Conservation (phyloP, 1,140 invertebrate genomes). For the Amyelois transitella region DNA sequence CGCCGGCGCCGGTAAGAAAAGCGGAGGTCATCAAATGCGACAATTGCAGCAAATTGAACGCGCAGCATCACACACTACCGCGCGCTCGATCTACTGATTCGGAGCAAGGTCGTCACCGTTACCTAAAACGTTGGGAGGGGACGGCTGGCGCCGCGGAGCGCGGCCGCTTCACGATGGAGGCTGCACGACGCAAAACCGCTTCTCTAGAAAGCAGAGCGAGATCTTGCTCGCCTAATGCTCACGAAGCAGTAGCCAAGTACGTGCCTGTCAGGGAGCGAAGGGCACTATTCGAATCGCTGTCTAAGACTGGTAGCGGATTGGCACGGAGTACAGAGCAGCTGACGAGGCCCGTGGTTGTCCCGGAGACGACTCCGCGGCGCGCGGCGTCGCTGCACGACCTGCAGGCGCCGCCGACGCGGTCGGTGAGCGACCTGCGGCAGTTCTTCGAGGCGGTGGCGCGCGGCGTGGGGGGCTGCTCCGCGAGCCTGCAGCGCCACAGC, state of each 20-base stretch:
- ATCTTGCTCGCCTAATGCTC: slow-evolving; percentile 61
- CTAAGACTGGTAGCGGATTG: slow-evolving; percentile 44
- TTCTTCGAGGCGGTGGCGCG: slow-evolving; percentile 67
- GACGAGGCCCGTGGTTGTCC: slow-evolving; percentile 31
- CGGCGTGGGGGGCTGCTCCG: slow-evolving; percentile 41
- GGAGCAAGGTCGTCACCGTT: slow-evolving; percentile 54
- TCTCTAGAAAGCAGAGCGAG: slow-evolving; percentile 57
- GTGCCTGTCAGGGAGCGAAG: slow-evolving; percentile 56
- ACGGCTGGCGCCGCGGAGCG: slow-evolving; percentile 49
- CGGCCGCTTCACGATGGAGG: slow-evolving; percentile 52
- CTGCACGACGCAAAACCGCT: slow-evolving; percentile 54
- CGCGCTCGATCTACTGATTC: slow-evolving; percentile 47
- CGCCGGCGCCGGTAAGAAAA: slow-evolving; percentile 50
- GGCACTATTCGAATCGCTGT: slow-evolving; percentile 59
- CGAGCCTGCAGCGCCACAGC: slow-evolving; percentile 38
- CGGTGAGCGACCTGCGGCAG: slow-evolving; percentile 61
- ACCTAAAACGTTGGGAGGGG: slow-evolving; percentile 66
- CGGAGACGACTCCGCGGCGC: slow-evolving; percentile 48
- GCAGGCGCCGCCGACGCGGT: slow-evolving; percentile 59
- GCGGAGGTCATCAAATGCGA: slow-evolving; percentile 60
- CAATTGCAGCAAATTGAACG: slow-evolving; percentile 60
- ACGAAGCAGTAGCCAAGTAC: slow-evolving; percentile 55
- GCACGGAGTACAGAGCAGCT: slow-evolving; percentile 62
- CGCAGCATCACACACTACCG: slow-evolving; percentile 60
- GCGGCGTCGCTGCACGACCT: slow-evolving; percentile 61